Conservation (phyloP, 2,797 vertebrate species). For the Discoglossus pictus region DNA sequence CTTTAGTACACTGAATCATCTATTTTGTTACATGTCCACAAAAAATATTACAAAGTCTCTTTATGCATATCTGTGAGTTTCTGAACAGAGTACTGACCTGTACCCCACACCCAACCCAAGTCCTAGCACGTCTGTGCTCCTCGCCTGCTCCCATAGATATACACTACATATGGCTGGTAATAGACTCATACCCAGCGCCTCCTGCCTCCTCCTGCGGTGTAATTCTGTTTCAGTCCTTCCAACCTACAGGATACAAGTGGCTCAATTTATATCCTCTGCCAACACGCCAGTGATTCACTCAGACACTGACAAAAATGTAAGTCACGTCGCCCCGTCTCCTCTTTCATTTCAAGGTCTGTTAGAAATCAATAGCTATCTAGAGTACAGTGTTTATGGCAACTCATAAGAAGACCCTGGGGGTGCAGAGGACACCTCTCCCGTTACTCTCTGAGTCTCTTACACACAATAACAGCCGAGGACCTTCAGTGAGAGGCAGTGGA, state of each 20-base stretch:
- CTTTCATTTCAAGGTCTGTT: constrained; percentile 50
- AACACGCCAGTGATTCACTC: constrained; percentile 24
- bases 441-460: constrained; percentile 16
- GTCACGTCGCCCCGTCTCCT: constrained; percentile 33
- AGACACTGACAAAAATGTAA: constrained; percentile 29
- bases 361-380: constrained; percentile 46
- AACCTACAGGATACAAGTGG: constrained; percentile 19
- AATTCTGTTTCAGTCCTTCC: constrained; percentile 10
- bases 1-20: no score
- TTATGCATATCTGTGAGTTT: no score
- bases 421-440: neutral
- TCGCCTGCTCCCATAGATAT: no score
- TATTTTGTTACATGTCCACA: no score
- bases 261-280: constrained; percentile 28
- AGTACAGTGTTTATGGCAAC: constrained; percentile 38
- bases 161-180: neutral
- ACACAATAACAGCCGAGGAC: neutral
- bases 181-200: neutral
- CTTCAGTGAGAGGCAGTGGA: constrained; percentile 32
- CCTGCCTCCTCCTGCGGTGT: constrained; percentile 3
- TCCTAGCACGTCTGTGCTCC: no score
- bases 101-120: no score
- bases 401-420: constrained; percentile 29
- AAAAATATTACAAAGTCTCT: no score
- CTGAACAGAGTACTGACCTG: no score